Base-by-base conservation (phyloP, 2,797 vertebrate species). In the Stomatorhinus walkeri region DNA sequence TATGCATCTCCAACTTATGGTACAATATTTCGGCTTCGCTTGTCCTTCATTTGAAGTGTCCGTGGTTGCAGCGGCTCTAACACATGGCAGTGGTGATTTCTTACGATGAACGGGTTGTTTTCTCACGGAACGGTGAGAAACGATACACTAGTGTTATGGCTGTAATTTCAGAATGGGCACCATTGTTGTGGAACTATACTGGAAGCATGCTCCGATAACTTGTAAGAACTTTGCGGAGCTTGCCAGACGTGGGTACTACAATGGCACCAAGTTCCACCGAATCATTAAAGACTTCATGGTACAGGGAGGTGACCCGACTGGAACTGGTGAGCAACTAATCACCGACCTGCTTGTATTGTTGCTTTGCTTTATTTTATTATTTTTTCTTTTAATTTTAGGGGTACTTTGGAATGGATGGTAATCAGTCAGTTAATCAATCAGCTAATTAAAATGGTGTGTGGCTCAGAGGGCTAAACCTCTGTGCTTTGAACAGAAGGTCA, bases 261-360 rank as follows among this genome's bases (percentile, higher is more conserved):
- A 96, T n/a, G 97, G 95, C 89, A 99, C 96, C 16, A 98, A 96
- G 91, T 99, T 99, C 92, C 98, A 99, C 90, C 94, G 98, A 10
- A 94, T 98, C 91, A 98, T 99, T 92, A 97, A 97, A 92, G 97
- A 98, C 89, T 99, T 99, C 94, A 98, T 99, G 97, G 97, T 99
- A 88, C 97, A 98, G 86, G 97, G 97, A 1, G 97, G 97, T 54
- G 97, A 98, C 91, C 97, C 97, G 0, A 98, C 97, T 1, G 97
- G 95, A 32, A 98, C 97, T 93, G 97, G 97, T 97, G 90, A 89
- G 91, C 68, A 19, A 0, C 52, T 24, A 85, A 48, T 52, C 8
- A 16, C 19, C 36, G 7, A 19, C 72, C 19, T 79, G 6, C 14
- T 64, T 28, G 9, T 64, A 28, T 28, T 1, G 22, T 10, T 28